These are phyloP conservation scores for Episyrphus balteatus DNA, from an alignment of 1,140 invertebrate genomes.

Conservation along the genomic window DNA sequence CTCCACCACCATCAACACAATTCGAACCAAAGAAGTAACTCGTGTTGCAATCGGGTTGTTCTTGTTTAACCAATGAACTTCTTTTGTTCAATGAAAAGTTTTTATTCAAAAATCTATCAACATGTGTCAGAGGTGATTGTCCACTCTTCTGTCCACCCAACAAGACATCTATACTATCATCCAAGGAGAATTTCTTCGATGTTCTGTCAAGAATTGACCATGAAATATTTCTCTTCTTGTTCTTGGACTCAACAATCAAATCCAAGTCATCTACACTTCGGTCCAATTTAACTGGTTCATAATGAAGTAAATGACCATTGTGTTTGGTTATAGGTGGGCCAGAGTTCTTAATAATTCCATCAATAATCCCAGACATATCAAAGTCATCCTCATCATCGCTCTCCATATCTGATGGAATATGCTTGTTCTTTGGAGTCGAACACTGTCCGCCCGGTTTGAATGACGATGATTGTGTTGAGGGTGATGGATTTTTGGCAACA, in stretches of 20 bases:
- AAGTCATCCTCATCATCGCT: conserved; percentile 36
- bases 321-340: conserved; percentile 15
- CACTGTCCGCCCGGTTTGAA: conserved; percentile 12
- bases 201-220: conserved; percentile 2
- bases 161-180: conserved; percentile 27
- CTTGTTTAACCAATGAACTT: conserved; percentile 5
- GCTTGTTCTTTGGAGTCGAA: conserved; percentile 24
- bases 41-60: conserved; percentile 12
- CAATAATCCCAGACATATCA: conserved; percentile 49
- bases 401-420: conserved; percentile 20
- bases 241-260: conserved; percentile 5
- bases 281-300: conserved; percentile 17
- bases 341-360: conserved; percentile 41
- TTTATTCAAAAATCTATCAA: conserved; percentile 3
- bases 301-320: conserved; percentile 17
- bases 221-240: conserved; percentile 14
- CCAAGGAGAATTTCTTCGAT: conserved; percentile 15
- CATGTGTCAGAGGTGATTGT: background rate
- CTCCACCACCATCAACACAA: conserved; percentile 3
- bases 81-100: background rate
- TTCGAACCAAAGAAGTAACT: conserved; percentile 27
- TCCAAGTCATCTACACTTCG: conserved; percentile 15
- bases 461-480: conserved; percentile 8
- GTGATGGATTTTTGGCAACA: conserved; percentile 8
- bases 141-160: conserved; percentile 15